Evolutionary conservation across 1,140 invertebrate genomes (phyloP), one percentile per base, ranked within the genome.

Genomic region (Bombus fervidus): DNA sequence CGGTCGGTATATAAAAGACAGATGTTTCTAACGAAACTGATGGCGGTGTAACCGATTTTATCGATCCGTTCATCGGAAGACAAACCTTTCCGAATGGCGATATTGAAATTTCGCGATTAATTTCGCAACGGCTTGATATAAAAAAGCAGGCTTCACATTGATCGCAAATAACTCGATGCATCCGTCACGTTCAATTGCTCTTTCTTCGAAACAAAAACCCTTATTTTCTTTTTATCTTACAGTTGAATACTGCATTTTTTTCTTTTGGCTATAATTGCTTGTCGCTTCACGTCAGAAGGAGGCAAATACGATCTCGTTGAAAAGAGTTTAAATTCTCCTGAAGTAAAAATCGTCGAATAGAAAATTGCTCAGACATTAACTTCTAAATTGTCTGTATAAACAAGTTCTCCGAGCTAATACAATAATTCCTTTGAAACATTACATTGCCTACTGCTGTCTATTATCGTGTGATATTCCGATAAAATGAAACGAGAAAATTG

Each of bases 11-110:
- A 79, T 68, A 73, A 75, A 80, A 72, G 66, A 86, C 85, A 86
- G 81, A 88, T 71, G 81, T 76, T 25, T 34, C n/a, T n/a, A 41
- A 69, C 62, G 47, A 77, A 69, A 85, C 81, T 75, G 59, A 59
- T 64, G 41, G 22, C 1, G 1, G 6, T 37, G 43, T 39, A 25
- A 34, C 18, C 5, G 25, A 84, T 37, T 34, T 69, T 41, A 10
- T 25, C 0, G 6, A 9, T 59, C 22, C 66, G 25, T 78, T 77
- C 31, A 59, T 59, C 74, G 53, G 15, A 47, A 41, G 34, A 43
- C 2, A 13, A 74, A 81, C 18, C 57, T 74, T 57, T 41, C 31
- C 28, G n/a, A 13, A 9, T 37, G 4, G 25, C 47, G 22, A 37
- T 41, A 78, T 76, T 43, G 34, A 57, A 84, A 71, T 59, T 41